Percentiles rank a stretch among this genome's conserved stretches.
Conservation (phyloP, 2,888 invertebrate species). For the Trissoscelio sp. region DNA sequence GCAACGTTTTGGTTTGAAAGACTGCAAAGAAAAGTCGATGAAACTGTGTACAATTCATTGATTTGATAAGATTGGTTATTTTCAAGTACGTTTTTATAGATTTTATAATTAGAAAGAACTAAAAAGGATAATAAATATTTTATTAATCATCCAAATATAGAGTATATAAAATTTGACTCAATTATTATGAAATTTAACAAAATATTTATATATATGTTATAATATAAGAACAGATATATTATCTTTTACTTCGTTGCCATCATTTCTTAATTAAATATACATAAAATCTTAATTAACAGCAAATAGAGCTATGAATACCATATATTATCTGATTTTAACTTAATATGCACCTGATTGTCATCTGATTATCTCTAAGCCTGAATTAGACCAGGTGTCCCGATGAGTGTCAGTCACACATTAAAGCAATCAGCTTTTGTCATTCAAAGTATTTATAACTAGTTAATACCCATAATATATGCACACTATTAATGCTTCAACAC, state of each 20-base stretch:
- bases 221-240: no score
- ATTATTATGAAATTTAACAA: no score
- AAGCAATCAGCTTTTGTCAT: not conserved
- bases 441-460: not conserved
- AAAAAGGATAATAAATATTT: not conserved
- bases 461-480: not conserved
- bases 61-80: conserved; percentile 10
- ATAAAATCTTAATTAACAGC: not conserved
- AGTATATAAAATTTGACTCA: no score
- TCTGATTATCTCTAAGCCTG: not conserved
- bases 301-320: not conserved
- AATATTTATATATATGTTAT: no score
- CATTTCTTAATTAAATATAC: no score
- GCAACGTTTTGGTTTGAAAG: conserved; percentile 31
- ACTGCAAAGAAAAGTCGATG: conserved; percentile 25
- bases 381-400: not conserved
- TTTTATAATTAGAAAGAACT: not conserved
- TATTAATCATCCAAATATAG: no score
- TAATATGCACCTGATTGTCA: conserved; percentile 1
- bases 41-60: conserved; percentile 10
- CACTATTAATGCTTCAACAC: no score
- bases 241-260: no score
- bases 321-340: not conserved
- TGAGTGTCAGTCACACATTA: not conserved
- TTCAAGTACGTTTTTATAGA: not conserved